Base-by-base conservation (phyloP, 1,140 invertebrate genomes). In the Drosophila bipectinata region DNA sequence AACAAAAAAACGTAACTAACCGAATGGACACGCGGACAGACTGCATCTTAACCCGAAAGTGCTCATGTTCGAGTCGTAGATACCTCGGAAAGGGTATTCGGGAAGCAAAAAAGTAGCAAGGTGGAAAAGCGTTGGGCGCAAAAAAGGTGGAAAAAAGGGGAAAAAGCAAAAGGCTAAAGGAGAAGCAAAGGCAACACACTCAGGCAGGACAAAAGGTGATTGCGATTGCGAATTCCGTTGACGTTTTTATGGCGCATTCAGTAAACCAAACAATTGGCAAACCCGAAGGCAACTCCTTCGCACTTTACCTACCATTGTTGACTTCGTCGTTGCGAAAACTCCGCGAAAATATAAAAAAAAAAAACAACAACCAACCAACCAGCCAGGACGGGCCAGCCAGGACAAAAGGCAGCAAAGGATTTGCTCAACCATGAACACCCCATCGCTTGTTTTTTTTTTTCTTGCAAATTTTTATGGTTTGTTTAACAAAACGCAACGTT, bases 181-280 rank as follows among this genome's bases (percentile, higher is more conserved):
- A 10, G 39, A n/a, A 1, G 34, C n/a, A 39, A 44, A 15, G 66
- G 48, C 75, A 68, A 85, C 80, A 80, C 81, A 80, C 81, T 85
- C 81, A 80, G 85, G 72, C 66, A 61, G 68, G 60, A 85, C 83
- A 85, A 85, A 81, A 85, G 82, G 82, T 85, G 82, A 85, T 85
- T 85, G 82, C 83, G 82, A 85, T 85, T 85, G 83, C 79, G 83
- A 87, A 87, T 87, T 87, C 83, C 79, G 83, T 87, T 88, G 83
- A 87, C 82, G 83, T 88, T 87, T 87, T 87, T 87, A 87, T 87
- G 79, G 83, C 83, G 83, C 83, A 87, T 87, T 87, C 83, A 83
- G 79, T 63, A 88, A 88, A 79, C 75, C 79, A 58, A 82, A 87
- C 61, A 85, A 74, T 69, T 66, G 60, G 67, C 56, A 74, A 81